Conservation (phyloP, 1,140 invertebrate species). For the Aphaenogaster rudis region DNA sequence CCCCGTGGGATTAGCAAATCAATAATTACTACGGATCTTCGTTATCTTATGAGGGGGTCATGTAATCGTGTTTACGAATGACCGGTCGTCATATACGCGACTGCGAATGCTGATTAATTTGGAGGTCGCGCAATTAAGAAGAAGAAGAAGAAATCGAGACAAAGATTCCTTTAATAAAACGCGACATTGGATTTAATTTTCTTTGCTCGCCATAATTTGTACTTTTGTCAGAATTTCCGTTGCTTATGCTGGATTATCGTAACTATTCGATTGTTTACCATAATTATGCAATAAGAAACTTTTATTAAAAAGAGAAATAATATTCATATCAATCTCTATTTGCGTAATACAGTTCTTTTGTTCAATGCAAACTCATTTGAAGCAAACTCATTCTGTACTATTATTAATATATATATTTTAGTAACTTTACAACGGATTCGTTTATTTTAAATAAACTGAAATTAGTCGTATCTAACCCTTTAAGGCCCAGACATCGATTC, state of each 20-base stretch:
- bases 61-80: constrained; percentile 51
- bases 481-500: no score
- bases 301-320: not conserved
- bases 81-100: constrained; percentile 34
- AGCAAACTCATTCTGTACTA: not conserved
- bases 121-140: constrained; percentile 44
- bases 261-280: not conserved
- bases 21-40: constrained; percentile 71
- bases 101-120: constrained; percentile 36
- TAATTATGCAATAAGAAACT: not conserved
- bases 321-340: not conserved
- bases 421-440: not conserved
- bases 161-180: not conserved
- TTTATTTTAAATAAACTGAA: not conserved
- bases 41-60: constrained; percentile 63
- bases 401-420: not conserved
- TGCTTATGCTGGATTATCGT: not conserved
- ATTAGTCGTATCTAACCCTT: not conserved
- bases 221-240: not conserved
- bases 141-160: constrained; percentile 1
- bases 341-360: not conserved
- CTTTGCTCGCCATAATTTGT: not conserved
- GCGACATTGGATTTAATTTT: not conserved
- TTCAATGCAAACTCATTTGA: not conserved
- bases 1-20: constrained; percentile 57